Evolutionary conservation across 2,797 vertebrate species (phyloP), one percentile per base, ranked within the genome.

Genomic region (Sebastes hubbsi): DNA sequence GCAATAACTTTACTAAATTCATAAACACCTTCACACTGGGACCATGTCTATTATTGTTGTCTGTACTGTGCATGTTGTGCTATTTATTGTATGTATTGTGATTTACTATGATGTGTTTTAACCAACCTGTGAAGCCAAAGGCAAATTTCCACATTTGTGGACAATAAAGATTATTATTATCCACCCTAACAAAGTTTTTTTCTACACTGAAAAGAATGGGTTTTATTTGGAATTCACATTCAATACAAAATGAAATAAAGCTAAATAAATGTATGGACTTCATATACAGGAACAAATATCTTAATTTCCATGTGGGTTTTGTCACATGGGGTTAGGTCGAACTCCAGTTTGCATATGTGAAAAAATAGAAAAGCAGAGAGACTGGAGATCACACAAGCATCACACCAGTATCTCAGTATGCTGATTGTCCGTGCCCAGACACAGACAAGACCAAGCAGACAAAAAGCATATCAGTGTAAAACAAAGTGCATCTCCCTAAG

Each of bases 401-500:
- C 79, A 67, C 82, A 80, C 27, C 75, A 71, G 68, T 54, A 72
- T 81, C 77, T 78, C 78, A 78, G 42, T 46, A 30, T 68, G 63
- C 75, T 79, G 88, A 84, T 84, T 87, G 38, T 70, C 22, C 75
- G 75, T 66, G 69, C 82, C 79, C 82, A 85, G 87, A 84, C 84
- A 75, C 83, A 88, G 80, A 56, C 46, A 49, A 49, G 46, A 86
- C 72, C 70, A n/a, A 78, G 82, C 88, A 90, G 83, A 87, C 91
- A 92, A 90, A 89, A 91, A 80, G 82, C 88, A 72, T 86, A 91
- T 93, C 88, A 84, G 92, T 92, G 88, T 93, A 88, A 94, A 95
- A 94, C 88, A 92, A 91, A 91, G 90, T 89, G 89, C 77, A 76
- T 91, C 89, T 91, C 89, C 86, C 83, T 32, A 55, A 85, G 86